Conservation (phyloP, 2,113 vertebrate genomes). For the Takifugu flavidus region DNA sequence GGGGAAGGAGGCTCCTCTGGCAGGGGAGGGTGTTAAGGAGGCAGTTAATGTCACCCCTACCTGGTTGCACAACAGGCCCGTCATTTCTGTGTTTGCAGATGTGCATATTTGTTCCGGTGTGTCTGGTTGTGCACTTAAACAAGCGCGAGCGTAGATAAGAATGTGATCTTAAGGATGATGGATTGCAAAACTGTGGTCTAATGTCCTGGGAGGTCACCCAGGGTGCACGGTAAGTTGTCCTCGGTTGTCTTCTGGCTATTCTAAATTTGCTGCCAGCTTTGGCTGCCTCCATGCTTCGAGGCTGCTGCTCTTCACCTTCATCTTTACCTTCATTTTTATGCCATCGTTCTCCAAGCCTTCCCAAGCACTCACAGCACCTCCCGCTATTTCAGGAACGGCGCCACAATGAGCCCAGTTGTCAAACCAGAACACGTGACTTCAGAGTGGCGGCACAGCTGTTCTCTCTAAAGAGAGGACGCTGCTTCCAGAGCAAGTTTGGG, state of each 20-base stretch:
- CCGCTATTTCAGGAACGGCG: slow-evolving; percentile 37
- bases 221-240: slow-evolving; percentile 55
- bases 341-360: slow-evolving; percentile 20
- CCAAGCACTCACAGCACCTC: slow-evolving; percentile 21
- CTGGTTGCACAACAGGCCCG: slow-evolving; percentile 34
- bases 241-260: slow-evolving; percentile 27
- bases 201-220: slow-evolving; percentile 67
- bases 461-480: slow-evolving; percentile 62
- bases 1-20: slow-evolving; percentile 28
- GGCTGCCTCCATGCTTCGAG: slow-evolving; percentile 23
- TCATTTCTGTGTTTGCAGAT: slow-evolving; percentile 51
- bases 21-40: slow-evolving; percentile 49
- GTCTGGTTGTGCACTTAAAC: slow-evolving; percentile 25
- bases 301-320: slow-evolving; percentile 36
- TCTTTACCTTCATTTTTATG: background rate
- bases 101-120: slow-evolving; percentile 41
- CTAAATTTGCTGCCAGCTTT: slow-evolving; percentile 45
- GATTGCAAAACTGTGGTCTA: slow-evolving; percentile 68
- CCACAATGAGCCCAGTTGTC: slow-evolving; percentile 57
- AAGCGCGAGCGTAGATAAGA: slow-evolving; percentile 53
- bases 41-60: slow-evolving; percentile 55
- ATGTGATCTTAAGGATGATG: slow-evolving; percentile 62
- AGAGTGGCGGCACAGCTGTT: slow-evolving; percentile 61
- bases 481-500: slow-evolving; percentile 62
- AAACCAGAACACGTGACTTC: slow-evolving; percentile 57